A percentile compares a stretch with the other conserved stretches of the same genome.
These are phyloP conservation scores for Onychomys torridus DNA, from an alignment of 2,797 vertebrate species.

Conservation along the genomic window DNA sequence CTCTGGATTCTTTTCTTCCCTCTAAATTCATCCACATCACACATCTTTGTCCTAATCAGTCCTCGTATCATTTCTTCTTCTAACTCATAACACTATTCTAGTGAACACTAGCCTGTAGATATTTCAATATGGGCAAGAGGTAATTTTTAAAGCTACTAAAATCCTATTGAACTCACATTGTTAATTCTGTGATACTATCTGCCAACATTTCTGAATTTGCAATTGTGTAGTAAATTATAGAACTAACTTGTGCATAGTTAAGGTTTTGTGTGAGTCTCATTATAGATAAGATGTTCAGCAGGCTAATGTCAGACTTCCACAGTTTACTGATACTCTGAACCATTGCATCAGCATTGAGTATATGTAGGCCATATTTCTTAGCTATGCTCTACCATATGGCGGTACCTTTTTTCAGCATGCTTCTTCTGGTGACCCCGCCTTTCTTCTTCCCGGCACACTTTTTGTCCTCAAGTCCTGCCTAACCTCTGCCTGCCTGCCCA, in stretches of 20 bases:
- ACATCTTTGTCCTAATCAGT: conserved; percentile 18
- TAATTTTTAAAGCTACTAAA: conserved; percentile 49
- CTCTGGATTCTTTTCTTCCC: background rate
- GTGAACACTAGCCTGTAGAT: background rate
- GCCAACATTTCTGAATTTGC: conserved; percentile 26
- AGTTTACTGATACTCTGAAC: conserved; percentile 32
- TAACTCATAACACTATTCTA: background rate
- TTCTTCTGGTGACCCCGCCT: background rate
- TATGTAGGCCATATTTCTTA: background rate
- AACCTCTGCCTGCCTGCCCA: background rate
- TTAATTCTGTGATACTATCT: conserved; percentile 23
- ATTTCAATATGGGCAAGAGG: background rate
- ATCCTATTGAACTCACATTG: background rate
- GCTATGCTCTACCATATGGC: background rate
- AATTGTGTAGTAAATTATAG: conserved; percentile 6
- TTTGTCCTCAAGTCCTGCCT: background rate
- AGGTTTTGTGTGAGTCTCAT: background rate
- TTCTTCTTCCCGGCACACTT: background rate
- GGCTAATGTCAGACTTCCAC: conserved; percentile 3
- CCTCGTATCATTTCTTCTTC: background rate
- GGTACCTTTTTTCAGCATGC: background rate
- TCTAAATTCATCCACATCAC: conserved; percentile 9
- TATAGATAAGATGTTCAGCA: conserved; percentile 10
- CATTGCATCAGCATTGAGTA: background rate
- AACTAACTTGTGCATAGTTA: conserved; percentile 36